Evolutionary conservation across 1,140 invertebrate genomes (phyloP), one percentile per base, ranked within the genome.

Genomic region (Asobara japonica): DNA sequence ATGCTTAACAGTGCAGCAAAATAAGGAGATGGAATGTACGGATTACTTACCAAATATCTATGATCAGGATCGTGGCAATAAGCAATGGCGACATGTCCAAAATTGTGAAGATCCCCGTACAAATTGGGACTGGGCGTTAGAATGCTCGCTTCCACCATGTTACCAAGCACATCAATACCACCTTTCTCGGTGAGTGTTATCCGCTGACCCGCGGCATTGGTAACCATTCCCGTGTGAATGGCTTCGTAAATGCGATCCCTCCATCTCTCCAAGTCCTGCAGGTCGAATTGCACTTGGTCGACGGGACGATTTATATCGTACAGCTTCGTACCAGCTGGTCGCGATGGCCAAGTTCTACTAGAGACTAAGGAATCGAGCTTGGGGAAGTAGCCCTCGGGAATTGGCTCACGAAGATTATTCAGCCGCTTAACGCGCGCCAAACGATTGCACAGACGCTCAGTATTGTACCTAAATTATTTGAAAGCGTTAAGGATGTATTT

Each of bases 161-260:
- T 94, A 6, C 94, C 94, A 2, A 96, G 84, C 29, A 93, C 87
- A 76, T 97, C 93, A 65, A 96, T 95, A 7, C 94, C 95, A 0
- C 87, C 90, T 1, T 86, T 83, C 78, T 94, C 93, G 48, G 90
- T 90, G 22, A 95, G 77, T 0, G 81, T 78, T 7, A 92, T 79
- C 0, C 84, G 84, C 7, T 89, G 83, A 2, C 90, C 90, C 18
- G 87, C 87, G 6, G 83, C 77, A 83, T 89, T 78, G 4, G 78
- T 69, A 8, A 92, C 89, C 30, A 89, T 83, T 38, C 92, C 92
- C 29, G 90, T 90, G 56, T 94, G 91, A 65, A 96, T 93, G 10
- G 94, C 94, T 51, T 93, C 90, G 22, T 90, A 88, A 74, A 96
- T 92, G 22, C 94, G 88, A 77, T 94, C 92, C 1, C 92, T 87